Percentiles rank a stretch among this genome's conserved stretches.
These are phyloP conservation scores for Nansenia antarctica DNA, from an alignment of 2,113 vertebrate species.

Conservation along the genomic window DNA sequence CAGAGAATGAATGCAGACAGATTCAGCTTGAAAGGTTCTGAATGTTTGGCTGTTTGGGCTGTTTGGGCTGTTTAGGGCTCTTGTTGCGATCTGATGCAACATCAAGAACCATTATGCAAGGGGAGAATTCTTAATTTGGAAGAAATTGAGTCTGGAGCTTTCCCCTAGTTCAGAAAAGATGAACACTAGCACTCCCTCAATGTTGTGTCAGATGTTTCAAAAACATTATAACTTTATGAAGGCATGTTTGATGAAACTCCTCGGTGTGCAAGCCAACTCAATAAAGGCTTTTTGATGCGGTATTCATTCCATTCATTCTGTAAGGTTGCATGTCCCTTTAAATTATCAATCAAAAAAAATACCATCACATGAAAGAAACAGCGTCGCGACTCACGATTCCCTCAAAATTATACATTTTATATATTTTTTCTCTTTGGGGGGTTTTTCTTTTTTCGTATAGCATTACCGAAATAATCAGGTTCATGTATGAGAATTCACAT, in stretches of 20 bases:
- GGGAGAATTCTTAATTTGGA: not conserved
- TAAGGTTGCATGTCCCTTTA: too few species aligned
- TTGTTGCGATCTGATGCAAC: constrained; percentile 53
- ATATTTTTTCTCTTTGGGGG: not conserved
- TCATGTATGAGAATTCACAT: constrained; percentile 31
- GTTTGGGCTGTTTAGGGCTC: constrained; percentile 51
- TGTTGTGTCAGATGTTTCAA: not conserved
- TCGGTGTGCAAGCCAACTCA: not conserved
- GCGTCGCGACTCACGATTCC: not conserved
- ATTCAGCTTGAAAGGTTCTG: constrained; percentile 34
- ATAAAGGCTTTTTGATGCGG: not conserved
- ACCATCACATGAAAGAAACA: too few species aligned
- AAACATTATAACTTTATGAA: not conserved
- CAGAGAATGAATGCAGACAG: constrained; percentile 62
- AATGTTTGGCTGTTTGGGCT: constrained; percentile 46
- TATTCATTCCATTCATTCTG: too few species aligned
- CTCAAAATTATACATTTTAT: not conserved
- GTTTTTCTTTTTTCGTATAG: not conserved
- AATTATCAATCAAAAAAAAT: too few species aligned
- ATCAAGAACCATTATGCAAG: constrained; percentile 24
- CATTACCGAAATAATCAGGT: constrained; percentile 44
- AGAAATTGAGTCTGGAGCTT: too few species aligned
- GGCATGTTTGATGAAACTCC: not conserved
- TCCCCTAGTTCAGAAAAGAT: too few species aligned
- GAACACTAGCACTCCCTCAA: too few species aligned